Percentiles rank a stretch among this genome's conserved stretches.
phyloP scores from a whole-genome alignment of 2,888 invertebrate genomes.

The Aphrophora alni region DNA sequence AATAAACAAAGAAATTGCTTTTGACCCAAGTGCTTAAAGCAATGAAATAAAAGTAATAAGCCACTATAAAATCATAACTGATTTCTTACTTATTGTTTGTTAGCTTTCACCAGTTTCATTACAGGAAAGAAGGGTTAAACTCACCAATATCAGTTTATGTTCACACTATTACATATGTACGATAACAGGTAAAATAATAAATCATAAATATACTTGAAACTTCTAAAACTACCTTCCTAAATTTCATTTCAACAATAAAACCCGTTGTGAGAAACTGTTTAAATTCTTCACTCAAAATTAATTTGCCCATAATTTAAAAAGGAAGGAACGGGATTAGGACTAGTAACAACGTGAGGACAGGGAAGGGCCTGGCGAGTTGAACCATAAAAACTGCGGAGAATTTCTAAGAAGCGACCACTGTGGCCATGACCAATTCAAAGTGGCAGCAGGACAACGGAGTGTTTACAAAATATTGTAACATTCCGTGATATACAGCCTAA shows the following conservation, averaged over 20 bases:
- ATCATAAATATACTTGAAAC: no score
- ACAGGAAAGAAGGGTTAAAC: no score
- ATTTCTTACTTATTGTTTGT: no score
- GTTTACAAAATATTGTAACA: conserved; percentile 1
- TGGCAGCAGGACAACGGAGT: neutral
- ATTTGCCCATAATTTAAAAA: neutral
- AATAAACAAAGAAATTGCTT: no score
- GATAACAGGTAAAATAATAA: no score
- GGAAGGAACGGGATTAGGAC: neutral
- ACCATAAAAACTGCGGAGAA: neutral
- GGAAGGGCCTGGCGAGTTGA: neutral
- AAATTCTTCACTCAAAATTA: neutral
- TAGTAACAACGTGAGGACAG: neutral
- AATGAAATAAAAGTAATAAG: no score
- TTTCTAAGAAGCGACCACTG: neutral
- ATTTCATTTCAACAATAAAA: neutral
- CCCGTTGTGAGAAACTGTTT: neutral
- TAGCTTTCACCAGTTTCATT: no score
- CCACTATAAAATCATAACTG: no score
- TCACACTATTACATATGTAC: no score
- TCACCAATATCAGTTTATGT: no score
- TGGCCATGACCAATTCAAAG: neutral
- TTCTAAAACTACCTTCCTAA: neutral
- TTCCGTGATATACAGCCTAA: neutral
- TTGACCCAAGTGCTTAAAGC: no score